Base-by-base conservation (phyloP, 2,113 vertebrate species). In the Pica pica region DNA sequence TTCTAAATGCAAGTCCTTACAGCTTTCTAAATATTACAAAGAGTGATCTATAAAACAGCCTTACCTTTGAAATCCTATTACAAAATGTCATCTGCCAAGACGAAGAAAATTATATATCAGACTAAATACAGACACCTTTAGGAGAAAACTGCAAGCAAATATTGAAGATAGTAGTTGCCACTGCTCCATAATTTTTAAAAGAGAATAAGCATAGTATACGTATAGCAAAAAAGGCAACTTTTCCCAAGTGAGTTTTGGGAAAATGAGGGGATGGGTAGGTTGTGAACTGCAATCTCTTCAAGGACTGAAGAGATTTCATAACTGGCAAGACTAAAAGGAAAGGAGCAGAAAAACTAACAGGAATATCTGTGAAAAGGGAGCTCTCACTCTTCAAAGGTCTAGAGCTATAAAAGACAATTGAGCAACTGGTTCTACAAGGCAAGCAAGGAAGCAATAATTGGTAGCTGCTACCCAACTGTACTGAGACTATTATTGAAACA, bases 61-160 rank as follows among this genome's bases (percentile, higher is more conserved):
- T 91, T 95, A 93, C 37, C 61, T 92, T 76, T 90, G 24, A 64
- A 89, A 73, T 89, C 53, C 83, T 87, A 91, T 60, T 42, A 77
- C 21, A 86, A 89, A 76, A 94, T 71, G 49, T 73, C 49, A 95
- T 82, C 75, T 86, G 76, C 7, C 71, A 82, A 89, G 86, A 93
- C 37, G 46, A 85, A 93, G 50, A 33, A 95, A 93, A 87, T 80
- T 24, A 39, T 11, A 0, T 27, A 79, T 89, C 60, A 90, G 67
- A 49, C n/a, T 86, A 85, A 60, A 79, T 33, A 52, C 10, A 63
- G 24, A 67, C 2, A 92, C 20, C 35, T 84, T 50, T n/a, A 67
- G 71, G 35, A 87, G 16, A 70, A 71, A 96, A 42, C 8, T 39
- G 61, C 39, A 70, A 87, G 30, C 27, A 89, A 94, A 91, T 50